phyloP scores from a whole-genome alignment of 2,797 vertebrate genomes.

The Simalia tracyae region DNA sequence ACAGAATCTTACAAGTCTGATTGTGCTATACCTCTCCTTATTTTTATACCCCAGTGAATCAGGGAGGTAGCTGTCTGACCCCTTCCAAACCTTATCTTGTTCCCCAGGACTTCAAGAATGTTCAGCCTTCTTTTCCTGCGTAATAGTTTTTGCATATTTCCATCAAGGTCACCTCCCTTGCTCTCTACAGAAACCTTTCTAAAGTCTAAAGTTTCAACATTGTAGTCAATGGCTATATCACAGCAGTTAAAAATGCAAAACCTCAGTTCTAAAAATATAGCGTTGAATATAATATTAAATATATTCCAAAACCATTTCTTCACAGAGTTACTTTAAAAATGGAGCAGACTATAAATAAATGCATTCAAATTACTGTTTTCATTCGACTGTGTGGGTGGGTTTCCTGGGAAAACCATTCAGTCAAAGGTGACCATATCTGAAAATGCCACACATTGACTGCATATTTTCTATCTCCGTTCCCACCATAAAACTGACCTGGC shows the following conservation, averaged over 20 bases:
- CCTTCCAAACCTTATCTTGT: background rate
- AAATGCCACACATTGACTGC: constrained; percentile 15
- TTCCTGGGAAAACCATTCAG: background rate
- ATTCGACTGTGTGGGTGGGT: background rate
- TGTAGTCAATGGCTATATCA: background rate
- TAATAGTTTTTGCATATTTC: background rate
- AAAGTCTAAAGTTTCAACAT: background rate
- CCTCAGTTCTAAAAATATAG: background rate
- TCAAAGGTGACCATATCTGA: constrained; percentile 1
- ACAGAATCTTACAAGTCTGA: background rate
- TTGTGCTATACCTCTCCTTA: background rate
- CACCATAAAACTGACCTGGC: background rate
- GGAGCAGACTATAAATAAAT: background rate
- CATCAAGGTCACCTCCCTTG: background rate
- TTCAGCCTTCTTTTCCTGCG: background rate
- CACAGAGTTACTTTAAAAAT: background rate
- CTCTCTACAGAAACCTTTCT: background rate
- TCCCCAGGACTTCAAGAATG: background rate
- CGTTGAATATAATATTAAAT: background rate
- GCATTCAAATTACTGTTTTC: background rate
- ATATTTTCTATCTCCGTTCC: background rate
- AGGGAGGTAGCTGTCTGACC: background rate
- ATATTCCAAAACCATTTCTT: background rate
- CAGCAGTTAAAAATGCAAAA: background rate
- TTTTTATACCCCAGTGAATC: background rate